Percentiles rank a stretch among this genome's conserved stretches.
Evolutionary conservation across 1,140 invertebrate species (phyloP).

Genomic region (Drosophila subpulchrella): DNA sequence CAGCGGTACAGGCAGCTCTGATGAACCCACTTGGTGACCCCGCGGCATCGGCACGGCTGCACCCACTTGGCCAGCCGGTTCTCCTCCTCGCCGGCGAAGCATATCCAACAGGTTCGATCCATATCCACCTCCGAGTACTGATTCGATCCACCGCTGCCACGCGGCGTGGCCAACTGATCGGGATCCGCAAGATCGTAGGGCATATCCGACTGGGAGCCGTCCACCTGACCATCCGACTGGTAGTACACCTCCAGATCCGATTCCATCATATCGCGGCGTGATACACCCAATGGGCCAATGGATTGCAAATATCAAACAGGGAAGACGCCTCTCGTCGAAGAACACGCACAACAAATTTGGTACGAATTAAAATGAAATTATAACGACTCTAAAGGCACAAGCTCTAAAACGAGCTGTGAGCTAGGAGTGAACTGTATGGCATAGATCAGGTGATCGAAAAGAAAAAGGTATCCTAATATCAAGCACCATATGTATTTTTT

Average conservation of each 20-base stretch:
- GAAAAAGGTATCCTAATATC: background rate
- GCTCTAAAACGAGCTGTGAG: background rate
- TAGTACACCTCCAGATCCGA: background rate
- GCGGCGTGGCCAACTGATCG: background rate
- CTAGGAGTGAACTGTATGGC: background rate
- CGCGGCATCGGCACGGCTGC: slow-evolving; percentile 97
- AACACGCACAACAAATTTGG: background rate
- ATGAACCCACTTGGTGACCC: slow-evolving; percentile 97
- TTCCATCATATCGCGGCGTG: background rate
- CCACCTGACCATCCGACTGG: background rate
- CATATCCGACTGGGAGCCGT: background rate
- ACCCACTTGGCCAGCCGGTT: slow-evolving; percentile 95
- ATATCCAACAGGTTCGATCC: slow-evolving; percentile 94
- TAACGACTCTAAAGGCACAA: background rate
- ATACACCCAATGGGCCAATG: background rate
- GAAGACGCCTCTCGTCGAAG: background rate
- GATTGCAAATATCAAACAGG: background rate
- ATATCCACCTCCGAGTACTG: background rate
- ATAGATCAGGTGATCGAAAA: background rate
- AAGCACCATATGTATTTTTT: too few relatives aligned
- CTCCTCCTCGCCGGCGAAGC: slow-evolving; percentile 97
- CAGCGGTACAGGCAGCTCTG: slow-evolving; percentile 97
- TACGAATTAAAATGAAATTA: background rate
- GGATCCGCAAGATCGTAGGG: background rate
- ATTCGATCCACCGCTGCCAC: background rate